These are phyloP conservation scores for Ibidorhyncha struthersii DNA, from an alignment of 2,113 vertebrate species.

Conservation along the genomic window DNA sequence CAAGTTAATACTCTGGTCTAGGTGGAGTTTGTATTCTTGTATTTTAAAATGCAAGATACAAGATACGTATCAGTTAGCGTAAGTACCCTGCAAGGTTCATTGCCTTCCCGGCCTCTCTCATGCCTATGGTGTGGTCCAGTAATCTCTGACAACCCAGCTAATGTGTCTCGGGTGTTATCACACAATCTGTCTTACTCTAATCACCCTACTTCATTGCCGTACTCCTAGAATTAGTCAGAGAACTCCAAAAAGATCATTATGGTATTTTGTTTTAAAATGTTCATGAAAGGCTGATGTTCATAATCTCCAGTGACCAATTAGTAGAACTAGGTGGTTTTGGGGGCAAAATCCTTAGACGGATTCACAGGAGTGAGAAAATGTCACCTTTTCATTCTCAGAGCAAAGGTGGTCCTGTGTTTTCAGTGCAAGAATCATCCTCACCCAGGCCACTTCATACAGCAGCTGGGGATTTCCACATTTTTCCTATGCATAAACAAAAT, in stretches of 20 bases:
- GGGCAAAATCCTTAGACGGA: neutral
- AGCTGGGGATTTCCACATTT: slow-evolving; percentile 51
- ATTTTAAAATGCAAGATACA: neutral
- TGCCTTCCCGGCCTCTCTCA: neutral
- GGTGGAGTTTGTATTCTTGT: neutral
- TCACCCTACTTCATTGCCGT: neutral
- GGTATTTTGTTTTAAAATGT: neutral
- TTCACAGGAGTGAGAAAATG: neutral
- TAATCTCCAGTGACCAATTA: neutral
- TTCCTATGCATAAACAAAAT: slow-evolving; percentile 34
- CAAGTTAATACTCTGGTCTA: neutral
- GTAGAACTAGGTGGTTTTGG: neutral
- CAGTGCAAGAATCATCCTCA: neutral
- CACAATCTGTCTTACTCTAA: neutral
- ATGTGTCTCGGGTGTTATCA: neutral
- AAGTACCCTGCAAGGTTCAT: neutral
- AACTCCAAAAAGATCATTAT: neutral
- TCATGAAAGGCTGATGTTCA: neutral
- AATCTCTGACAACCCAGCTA: neutral
- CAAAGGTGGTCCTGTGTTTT: neutral
- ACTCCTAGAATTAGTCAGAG: neutral
- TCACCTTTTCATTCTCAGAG: neutral
- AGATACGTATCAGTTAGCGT: neutral
- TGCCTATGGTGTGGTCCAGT: neutral
- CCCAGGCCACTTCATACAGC: neutral